Conservation (phyloP, 1,140 invertebrate genomes). For the Colletes gigas region DNA sequence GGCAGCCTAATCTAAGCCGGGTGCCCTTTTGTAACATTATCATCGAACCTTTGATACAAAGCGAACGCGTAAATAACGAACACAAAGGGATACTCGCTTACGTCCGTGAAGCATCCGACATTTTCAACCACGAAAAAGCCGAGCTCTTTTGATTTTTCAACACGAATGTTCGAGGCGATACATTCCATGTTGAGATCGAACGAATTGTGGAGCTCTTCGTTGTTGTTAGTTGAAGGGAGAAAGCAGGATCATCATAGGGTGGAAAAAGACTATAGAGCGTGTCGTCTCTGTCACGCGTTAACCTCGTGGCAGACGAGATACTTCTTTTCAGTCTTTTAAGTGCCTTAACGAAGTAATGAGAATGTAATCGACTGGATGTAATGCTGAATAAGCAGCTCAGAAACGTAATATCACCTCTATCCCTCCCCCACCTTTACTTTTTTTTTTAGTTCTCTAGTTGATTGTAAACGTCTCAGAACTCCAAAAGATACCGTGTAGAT, state of each 20-base stretch:
- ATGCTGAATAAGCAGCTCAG: slow-evolving; percentile 35
- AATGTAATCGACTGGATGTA: slow-evolving; percentile 59
- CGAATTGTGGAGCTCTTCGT: not conserved
- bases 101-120: not conserved
- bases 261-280: slow-evolving; percentile 34
- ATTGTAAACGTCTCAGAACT: slow-evolving; percentile 43
- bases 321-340: slow-evolving; percentile 68
- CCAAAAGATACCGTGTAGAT: slow-evolving; percentile 59
- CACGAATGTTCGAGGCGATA: not conserved
- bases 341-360: slow-evolving; percentile 67
- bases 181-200: slow-evolving; percentile 12
- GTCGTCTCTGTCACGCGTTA: slow-evolving; percentile 31
- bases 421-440: not conserved
- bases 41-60: not conserved
- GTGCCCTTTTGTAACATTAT: not conserved
- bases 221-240: not conserved
- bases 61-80: not conserved
- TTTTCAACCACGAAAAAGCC: not conserved
- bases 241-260: slow-evolving; percentile 20
- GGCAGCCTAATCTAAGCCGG: not conserved
- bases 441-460: slow-evolving; percentile 38
- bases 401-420: slow-evolving; percentile 4
- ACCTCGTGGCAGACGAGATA: slow-evolving; percentile 29
- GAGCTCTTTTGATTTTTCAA: slow-evolving; percentile 5
- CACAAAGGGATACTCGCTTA: not conserved